Conservation (phyloP, 2,113 vertebrate genomes). For the Rhinolophus sinicus region DNA sequence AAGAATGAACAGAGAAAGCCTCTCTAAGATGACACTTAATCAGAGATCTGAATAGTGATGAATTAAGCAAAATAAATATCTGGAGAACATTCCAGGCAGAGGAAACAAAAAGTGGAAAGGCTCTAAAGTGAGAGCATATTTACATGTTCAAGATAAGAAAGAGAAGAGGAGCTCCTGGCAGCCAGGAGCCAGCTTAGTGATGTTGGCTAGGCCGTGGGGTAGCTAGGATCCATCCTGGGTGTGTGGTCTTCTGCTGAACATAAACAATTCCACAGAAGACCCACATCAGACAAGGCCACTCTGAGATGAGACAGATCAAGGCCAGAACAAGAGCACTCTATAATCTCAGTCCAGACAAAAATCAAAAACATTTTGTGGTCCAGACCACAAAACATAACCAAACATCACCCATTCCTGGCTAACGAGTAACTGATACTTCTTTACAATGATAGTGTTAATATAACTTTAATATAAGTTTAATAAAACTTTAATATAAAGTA, state of each 20-base stretch:
- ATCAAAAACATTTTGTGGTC: not conserved
- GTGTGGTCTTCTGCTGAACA: not conserved
- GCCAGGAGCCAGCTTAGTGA: not conserved
- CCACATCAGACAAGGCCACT: not conserved
- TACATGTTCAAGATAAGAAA: not conserved
- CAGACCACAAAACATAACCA: not conserved
- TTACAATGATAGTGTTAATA: not conserved
- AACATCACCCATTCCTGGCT: not conserved
- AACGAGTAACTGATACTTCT: not conserved
- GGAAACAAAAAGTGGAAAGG: not conserved
- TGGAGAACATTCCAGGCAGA: not conserved
- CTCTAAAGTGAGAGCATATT: not conserved
- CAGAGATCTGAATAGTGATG: not conserved
- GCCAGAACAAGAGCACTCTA: not conserved
- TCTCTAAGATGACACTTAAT: not conserved
- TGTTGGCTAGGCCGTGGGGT: not conserved
- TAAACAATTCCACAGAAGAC: not conserved
- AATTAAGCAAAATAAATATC: not conserved
- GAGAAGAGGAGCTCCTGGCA: not conserved
- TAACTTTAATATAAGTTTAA: no score
- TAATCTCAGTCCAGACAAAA: not conserved
- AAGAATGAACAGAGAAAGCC: not conserved
- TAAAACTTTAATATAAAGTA: no score
- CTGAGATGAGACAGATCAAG: not conserved
- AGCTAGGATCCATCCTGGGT: not conserved